A percentile compares a stretch with the other conserved stretches of the same genome.
phyloP scores from a whole-genome alignment of 2,797 vertebrate genomes.

The Phalanger gymnotis region DNA sequence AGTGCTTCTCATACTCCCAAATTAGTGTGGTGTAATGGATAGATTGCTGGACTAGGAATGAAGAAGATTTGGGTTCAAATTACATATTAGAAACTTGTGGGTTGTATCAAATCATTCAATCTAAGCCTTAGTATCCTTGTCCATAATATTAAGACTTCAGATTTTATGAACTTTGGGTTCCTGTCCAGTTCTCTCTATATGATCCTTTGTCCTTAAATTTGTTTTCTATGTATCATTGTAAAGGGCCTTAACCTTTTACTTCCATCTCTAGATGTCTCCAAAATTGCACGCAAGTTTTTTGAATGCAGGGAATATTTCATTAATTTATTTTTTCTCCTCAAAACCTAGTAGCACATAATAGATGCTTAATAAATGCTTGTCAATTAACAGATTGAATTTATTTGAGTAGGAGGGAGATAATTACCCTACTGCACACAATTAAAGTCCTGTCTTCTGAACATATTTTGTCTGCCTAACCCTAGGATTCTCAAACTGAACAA shows the following conservation, averaged over 20 bases:
- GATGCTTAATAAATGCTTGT: background rate
- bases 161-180: background rate
- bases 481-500: background rate
- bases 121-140: background rate
- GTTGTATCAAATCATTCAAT: background rate
- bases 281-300: background rate
- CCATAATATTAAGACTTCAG: background rate
- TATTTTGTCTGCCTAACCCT: background rate
- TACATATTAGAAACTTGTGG: background rate
- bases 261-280: background rate
- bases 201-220: background rate
- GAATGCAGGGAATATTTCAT: background rate
- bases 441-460: background rate
- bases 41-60: too few relatives aligned
- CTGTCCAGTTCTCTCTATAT: background rate
- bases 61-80: background rate
- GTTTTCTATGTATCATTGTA: background rate
- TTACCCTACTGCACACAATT: too few relatives aligned
- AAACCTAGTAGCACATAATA: background rate
- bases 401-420: background rate
- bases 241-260: background rate
- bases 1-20: background rate
- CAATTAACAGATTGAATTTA: background rate
- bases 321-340: background rate
- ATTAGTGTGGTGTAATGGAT: background rate